Evolutionary conservation across 2,888 invertebrate species (phyloP).

Genomic region (Metacarcinus magister): DNA sequence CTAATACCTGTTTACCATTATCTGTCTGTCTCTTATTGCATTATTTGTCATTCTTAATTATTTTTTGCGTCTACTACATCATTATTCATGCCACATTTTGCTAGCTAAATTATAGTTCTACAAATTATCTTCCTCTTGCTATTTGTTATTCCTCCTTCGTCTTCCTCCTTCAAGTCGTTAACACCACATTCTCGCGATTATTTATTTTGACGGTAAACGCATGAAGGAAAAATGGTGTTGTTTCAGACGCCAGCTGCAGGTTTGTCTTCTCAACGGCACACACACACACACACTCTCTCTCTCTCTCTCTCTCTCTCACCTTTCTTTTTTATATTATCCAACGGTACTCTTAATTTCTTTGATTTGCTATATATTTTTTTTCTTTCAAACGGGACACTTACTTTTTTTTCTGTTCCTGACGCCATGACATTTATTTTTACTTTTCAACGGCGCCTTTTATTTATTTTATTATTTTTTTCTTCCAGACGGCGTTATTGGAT

Average conservation of each 20-base stretch:
- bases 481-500: not conserved
- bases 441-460: not conserved
- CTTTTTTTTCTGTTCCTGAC: too few species aligned
- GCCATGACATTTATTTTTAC: not conserved
- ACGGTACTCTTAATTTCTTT: not conserved
- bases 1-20: not conserved
- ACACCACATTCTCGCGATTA: not conserved
- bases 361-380: not conserved
- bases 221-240: not conserved
- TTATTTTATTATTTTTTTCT: not conserved
- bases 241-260: not conserved
- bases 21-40: not conserved
- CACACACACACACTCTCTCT: not conserved
- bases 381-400: not conserved
- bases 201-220: not conserved
- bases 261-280: not conserved
- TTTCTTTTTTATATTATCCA: not conserved
- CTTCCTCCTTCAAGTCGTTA: not conserved
- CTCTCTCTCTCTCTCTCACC: not conserved
- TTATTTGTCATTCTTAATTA: not conserved
- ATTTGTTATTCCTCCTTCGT: not conserved
- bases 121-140: not conserved
- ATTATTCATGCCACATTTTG: not conserved
- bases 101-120: not conserved
- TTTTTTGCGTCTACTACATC: not conserved